Evolutionary conservation across 2,888 invertebrate species (phyloP).

Genomic region (Protophormia terraenovae): DNA sequence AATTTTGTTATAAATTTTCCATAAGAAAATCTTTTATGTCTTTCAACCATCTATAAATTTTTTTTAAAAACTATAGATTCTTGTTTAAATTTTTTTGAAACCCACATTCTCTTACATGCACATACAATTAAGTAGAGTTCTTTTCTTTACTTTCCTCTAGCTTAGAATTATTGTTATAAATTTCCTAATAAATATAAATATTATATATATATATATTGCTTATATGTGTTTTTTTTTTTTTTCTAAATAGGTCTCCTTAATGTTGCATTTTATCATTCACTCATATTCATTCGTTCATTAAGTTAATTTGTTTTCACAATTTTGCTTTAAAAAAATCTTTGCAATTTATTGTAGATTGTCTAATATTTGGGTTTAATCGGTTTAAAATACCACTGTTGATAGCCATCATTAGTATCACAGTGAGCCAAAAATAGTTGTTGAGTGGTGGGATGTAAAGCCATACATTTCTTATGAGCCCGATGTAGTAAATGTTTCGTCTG

Average conservation of each 20-base stretch:
- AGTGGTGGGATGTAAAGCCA: conserved; percentile 91
- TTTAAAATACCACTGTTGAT: conserved; percentile 94
- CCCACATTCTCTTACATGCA: conserved; percentile 41
- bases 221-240: conserved; percentile 15
- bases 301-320: conserved; percentile 3
- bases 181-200: conserved; percentile 59
- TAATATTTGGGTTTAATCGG: conserved; percentile 87
- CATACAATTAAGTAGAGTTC: conserved; percentile 10
- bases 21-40: conserved; percentile 3
- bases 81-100: conserved; percentile 46
- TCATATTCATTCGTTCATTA: neutral
- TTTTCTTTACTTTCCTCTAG: neutral
- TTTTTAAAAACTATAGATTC: conserved; percentile 35
- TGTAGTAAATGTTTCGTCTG: conserved; percentile 88
- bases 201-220: conserved; percentile 62
- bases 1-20: conserved; percentile 2
- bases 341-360: conserved; percentile 32
- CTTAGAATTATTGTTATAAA: conserved; percentile 44
- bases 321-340: neutral
- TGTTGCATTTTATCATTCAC: conserved; percentile 13
- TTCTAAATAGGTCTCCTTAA: conserved; percentile 18
- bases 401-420: conserved; percentile 92
- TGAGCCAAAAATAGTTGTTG: conserved; percentile 89
- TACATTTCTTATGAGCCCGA: conserved; percentile 89
- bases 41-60: conserved; percentile 18